A percentile compares a stretch with the other conserved stretches of the same genome.
Evolutionary conservation across 2,888 invertebrate species (phyloP).

Genomic region (Sepiola atlantica): DNA sequence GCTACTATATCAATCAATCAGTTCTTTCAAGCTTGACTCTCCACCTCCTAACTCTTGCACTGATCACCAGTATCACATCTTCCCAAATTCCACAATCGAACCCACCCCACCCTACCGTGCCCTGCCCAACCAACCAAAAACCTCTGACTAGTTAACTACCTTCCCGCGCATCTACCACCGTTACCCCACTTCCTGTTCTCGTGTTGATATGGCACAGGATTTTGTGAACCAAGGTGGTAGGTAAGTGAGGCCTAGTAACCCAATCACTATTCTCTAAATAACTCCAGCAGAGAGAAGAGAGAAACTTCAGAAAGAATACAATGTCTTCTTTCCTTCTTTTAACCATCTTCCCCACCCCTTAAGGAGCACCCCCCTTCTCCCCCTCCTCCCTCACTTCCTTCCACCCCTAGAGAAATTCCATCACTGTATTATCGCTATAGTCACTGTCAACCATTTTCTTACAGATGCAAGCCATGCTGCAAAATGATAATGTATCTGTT

Average conservation of each 20-base stretch:
- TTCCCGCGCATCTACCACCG: neutral
- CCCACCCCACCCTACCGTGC: neutral
- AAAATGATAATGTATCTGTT: neutral
- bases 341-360: neutral
- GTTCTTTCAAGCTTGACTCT: neutral
- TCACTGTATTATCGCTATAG: neutral
- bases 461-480: neutral
- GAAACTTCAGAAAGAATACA: neutral
- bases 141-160: neutral
- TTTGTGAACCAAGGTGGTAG: neutral
- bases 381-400: neutral
- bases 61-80: neutral
- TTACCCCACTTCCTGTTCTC: constrained; percentile 1
- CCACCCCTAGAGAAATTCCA: neutral
- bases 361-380: no score
- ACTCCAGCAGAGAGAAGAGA: neutral
- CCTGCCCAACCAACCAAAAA: neutral
- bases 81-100: neutral
- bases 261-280: constrained; percentile 20
- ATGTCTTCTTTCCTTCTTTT: neutral
- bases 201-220: neutral
- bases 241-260: neutral
- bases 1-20: neutral
- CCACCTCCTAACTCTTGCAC: neutral
- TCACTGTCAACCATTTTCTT: neutral